A percentile compares a stretch with the other conserved stretches of the same genome.
These are phyloP conservation scores for Heteropelma amictum DNA, from an alignment of 2,888 invertebrate genomes.

Conservation along the genomic window DNA sequence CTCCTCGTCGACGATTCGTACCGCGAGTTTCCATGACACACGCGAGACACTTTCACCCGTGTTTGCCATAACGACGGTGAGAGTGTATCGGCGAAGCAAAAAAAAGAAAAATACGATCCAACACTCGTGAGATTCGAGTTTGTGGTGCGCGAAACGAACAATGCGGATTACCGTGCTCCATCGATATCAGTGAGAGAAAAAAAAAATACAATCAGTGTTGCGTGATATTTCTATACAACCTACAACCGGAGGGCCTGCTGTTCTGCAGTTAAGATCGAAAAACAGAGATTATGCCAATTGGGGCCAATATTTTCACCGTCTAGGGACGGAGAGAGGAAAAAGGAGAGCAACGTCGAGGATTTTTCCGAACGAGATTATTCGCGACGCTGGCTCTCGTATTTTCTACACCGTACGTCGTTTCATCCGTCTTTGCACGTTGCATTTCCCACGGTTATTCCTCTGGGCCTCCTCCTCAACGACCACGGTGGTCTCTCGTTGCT, in stretches of 20 bases:
- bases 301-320: not conserved
- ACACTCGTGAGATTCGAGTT: too few species aligned
- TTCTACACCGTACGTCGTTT: not conserved
- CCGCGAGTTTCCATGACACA: slow-evolving; percentile 7
- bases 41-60: slow-evolving; percentile 24
- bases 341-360: not conserved
- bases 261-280: too few species aligned
- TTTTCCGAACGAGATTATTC: not conserved
- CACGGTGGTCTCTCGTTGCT: slow-evolving; percentile 52
- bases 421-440: slow-evolving; percentile 28
- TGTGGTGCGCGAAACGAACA: too few species aligned
- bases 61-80: not conserved
- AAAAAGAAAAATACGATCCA: not conserved
- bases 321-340: not conserved
- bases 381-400: not conserved
- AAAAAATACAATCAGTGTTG: not conserved
- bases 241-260: not conserved
- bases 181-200: not conserved
- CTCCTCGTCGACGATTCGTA: not conserved
- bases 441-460: slow-evolving; percentile 31
- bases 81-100: not conserved
- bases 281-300: not conserved
- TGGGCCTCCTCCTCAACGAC: slow-evolving; percentile 37
- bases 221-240: not conserved
- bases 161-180: slow-evolving; percentile 24